These are phyloP conservation scores for Pediacus dermestoides DNA, from an alignment of 2,888 invertebrate genomes.

Conservation along the genomic window DNA sequence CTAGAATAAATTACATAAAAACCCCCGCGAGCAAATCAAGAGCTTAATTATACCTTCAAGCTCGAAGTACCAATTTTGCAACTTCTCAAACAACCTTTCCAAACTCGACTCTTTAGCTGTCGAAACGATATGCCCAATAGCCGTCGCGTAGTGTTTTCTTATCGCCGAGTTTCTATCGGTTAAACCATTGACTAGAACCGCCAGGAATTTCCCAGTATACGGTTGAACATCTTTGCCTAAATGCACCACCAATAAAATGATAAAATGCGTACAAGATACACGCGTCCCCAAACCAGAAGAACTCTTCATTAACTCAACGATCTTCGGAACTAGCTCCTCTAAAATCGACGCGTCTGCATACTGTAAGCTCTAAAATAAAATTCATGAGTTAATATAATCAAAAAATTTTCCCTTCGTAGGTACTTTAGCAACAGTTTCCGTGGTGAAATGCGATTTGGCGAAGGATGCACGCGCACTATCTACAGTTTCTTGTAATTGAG, in stretches of 20 bases:
- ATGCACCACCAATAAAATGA: constrained; percentile 62
- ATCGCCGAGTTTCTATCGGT: constrained; percentile 81
- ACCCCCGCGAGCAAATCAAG: constrained; percentile 3
- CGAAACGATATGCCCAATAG: constrained; percentile 80
- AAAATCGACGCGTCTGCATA: constrained; percentile 74
- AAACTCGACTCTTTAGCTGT: constrained; percentile 74
- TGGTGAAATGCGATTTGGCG: constrained; percentile 81
- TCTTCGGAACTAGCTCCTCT: constrained; percentile 74
- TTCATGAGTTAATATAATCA: constrained; percentile 5
- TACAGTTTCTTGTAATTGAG: constrained; percentile 69
- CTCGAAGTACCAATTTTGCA: constrained; percentile 65
- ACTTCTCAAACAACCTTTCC: constrained; percentile 61
- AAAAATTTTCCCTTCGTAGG: constrained; percentile 14
- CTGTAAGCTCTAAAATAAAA: constrained; percentile 55
- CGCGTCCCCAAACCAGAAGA: constrained; percentile 82
- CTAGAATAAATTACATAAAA: too few species aligned
- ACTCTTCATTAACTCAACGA: constrained; percentile 75
- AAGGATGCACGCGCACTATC: constrained; percentile 78
- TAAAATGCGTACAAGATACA: constrained; percentile 75
- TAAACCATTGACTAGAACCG: constrained; percentile 68
- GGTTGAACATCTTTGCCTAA: constrained; percentile 56
- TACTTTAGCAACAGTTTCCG: constrained; percentile 81
- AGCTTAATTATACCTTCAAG: constrained; percentile 55
- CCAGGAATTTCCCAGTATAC: constrained; percentile 61
- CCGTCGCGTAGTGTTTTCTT: constrained; percentile 77